Evolutionary conservation across 1,140 invertebrate species (phyloP).

Genomic region (Phymastichus coffea): DNA sequence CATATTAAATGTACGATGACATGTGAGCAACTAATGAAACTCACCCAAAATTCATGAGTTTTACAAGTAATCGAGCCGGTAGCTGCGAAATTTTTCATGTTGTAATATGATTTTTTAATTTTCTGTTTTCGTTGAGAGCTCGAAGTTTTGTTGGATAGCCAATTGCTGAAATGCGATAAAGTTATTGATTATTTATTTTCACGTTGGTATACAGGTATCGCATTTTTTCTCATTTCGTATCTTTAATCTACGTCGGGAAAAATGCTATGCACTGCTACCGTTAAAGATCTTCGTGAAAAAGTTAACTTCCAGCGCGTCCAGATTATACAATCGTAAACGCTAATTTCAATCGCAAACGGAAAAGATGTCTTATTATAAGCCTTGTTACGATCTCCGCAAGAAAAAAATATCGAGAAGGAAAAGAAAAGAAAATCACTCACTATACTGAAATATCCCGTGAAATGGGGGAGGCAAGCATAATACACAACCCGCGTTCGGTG

Average conservation of each 20-base stretch:
- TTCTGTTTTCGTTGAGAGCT: background rate
- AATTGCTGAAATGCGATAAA: background rate
- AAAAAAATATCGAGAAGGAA: background rate
- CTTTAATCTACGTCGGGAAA: too few species aligned
- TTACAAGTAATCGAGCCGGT: background rate
- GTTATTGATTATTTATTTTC: background rate
- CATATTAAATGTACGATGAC: too few species aligned
- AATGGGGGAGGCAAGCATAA: background rate
- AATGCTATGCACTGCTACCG: too few species aligned
- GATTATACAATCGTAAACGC: too few species aligned
- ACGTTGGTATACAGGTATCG: too few species aligned
- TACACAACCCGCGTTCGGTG: constrained; percentile 1
- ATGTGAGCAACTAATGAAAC: too few species aligned
- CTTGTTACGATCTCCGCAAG: background rate
- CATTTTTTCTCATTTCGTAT: too few species aligned
- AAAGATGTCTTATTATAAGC: too few species aligned
- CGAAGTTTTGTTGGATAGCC: background rate
- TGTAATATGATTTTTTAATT: background rate
- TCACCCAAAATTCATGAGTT: constrained; percentile 3
- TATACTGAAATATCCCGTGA: background rate
- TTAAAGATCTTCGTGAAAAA: too few species aligned
- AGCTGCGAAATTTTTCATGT: background rate
- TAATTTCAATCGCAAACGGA: too few species aligned
- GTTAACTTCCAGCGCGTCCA: too few species aligned
- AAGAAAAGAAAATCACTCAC: background rate